phyloP scores from a whole-genome alignment of 2,797 vertebrate species.

The Diglossa cyanea region DNA sequence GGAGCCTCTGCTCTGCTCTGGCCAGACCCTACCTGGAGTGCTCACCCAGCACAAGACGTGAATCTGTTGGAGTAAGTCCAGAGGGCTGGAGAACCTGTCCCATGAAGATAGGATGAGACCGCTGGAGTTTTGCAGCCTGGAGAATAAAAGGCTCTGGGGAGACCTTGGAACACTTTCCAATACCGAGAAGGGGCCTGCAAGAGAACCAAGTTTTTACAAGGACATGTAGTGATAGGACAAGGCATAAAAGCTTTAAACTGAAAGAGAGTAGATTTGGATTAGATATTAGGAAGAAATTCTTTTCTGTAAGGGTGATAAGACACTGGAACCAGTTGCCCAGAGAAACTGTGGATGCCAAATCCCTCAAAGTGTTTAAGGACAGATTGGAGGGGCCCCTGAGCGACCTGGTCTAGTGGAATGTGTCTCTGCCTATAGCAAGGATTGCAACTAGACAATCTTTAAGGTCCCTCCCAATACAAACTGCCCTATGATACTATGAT shows the following conservation, averaged over 20 bases:
- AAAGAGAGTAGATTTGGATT: background rate
- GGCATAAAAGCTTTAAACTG: background rate
- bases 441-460: background rate
- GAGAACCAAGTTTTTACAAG: background rate
- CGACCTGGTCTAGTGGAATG: background rate
- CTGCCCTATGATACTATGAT: background rate
- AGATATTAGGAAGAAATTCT: background rate
- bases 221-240: background rate
- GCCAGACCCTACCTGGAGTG: background rate
- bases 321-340: background rate
- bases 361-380: background rate
- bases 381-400: background rate
- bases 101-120: background rate
- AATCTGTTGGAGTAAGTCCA: background rate
- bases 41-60: background rate
- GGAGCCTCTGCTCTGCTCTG: background rate
- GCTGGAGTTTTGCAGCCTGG: background rate
- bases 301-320: background rate
- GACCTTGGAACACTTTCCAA: background rate
- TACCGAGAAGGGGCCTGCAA: background rate
- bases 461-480: background rate
- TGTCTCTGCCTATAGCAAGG: rapidly evolving
- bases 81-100: background rate
- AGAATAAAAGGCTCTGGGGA: background rate
- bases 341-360: background rate